Conservation (phyloP, 2,797 vertebrate genomes). For the Rhinella marina region DNA sequence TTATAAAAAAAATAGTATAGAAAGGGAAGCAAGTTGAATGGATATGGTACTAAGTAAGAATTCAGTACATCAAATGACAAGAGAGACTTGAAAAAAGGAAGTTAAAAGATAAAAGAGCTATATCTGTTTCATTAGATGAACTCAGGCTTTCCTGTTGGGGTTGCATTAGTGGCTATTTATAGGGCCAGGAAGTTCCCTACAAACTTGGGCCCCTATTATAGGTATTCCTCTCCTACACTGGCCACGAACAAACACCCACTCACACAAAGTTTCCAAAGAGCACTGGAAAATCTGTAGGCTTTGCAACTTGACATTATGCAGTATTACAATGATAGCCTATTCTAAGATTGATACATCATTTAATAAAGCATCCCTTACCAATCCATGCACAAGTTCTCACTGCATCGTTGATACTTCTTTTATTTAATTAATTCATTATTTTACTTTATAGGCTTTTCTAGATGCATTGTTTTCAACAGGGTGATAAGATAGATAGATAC, state of each 20-base stretch:
- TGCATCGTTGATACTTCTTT: background rate
- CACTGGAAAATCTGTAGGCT: slow-evolving; percentile 18
- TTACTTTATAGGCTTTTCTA: background rate
- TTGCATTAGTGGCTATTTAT: slow-evolving; percentile 43
- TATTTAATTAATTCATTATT: background rate
- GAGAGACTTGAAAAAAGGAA: background rate
- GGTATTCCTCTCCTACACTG: slow-evolving; percentile 14
- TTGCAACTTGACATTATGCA: background rate
- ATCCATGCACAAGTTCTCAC: background rate
- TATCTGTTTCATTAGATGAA: slow-evolving; percentile 39
- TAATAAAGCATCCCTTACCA: background rate
- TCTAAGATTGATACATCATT: background rate
- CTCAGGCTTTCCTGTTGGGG: slow-evolving; percentile 19
- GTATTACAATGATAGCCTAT: background rate
- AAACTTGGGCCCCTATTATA: background rate
- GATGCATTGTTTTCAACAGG: background rate
- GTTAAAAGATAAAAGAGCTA: background rate
- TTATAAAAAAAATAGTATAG: too few species aligned
- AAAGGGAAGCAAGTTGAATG: background rate
- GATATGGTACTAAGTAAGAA: background rate
- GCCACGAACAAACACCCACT: background rate
- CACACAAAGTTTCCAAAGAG: background rate
- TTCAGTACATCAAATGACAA: slow-evolving; percentile 5
- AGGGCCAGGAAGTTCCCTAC: slow-evolving; percentile 45
- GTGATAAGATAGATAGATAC: background rate